Conservation (phyloP, 92 coral and sea anemone species). For the Phenganax marumi region DNA sequence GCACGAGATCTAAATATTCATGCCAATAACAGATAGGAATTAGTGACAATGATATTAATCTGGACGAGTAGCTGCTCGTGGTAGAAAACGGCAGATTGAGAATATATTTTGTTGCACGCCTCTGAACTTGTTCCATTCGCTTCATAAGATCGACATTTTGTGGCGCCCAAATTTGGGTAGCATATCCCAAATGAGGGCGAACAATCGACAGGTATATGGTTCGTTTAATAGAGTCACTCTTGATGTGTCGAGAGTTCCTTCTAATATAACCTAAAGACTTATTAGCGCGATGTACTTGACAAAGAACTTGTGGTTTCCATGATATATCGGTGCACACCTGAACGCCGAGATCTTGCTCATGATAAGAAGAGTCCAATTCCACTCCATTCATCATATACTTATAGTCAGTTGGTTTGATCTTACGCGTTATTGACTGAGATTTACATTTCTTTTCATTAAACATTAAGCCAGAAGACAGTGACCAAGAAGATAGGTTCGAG, state of each 20-base stretch:
- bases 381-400: neutral
- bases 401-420: neutral
- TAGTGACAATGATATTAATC: too few species aligned
- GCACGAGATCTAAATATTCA: too few species aligned
- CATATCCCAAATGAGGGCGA: too few species aligned
- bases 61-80: too few species aligned
- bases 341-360: neutral
- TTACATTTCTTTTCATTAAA: too few species aligned
- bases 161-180: too few species aligned
- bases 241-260: slow-evolving; percentile 3
- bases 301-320: neutral
- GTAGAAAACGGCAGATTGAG: neutral
- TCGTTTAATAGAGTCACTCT: neutral
- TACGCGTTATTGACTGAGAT: neutral
- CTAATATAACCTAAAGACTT: neutral
- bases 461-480: too few species aligned
- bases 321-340: neutral
- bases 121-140: neutral
- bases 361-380: neutral
- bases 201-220: too few species aligned
- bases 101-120: neutral
- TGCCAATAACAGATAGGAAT: too few species aligned
- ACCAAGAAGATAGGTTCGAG: too few species aligned
- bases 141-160: neutral
- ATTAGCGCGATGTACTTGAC: neutral